A percentile compares a stretch with the other conserved stretches of the same genome.
Conservation (phyloP, 2,888 invertebrate species). For the Trichopria drosophilae region DNA sequence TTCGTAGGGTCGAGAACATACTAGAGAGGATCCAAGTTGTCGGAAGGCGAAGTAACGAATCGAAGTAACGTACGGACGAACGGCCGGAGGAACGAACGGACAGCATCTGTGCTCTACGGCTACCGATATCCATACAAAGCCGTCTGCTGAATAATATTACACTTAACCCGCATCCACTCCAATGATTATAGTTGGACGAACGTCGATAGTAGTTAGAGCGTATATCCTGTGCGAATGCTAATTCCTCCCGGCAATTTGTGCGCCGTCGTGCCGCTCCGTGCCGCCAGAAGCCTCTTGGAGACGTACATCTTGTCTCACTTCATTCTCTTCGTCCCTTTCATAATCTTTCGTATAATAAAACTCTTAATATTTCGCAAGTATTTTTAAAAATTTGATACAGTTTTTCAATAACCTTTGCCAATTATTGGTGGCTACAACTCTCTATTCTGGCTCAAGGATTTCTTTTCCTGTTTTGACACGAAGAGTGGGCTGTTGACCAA, state of each 20-base stretch:
- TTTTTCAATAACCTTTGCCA: too few species aligned
- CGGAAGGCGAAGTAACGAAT: constrained; percentile 43
- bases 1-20: constrained; percentile 48
- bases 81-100: constrained; percentile 28
- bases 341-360: constrained; percentile 19
- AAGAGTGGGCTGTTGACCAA: too few species aligned
- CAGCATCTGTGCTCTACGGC: constrained; percentile 56
- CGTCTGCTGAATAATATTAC: constrained; percentile 59
- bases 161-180: constrained; percentile 51
- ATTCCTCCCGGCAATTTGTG: constrained; percentile 45
- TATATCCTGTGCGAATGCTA: constrained; percentile 59
- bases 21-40: constrained; percentile 40
- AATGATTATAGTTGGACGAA: constrained; percentile 58
- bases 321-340: constrained; percentile 29
- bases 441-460: too few species aligned
- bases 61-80: constrained; percentile 41
- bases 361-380: too few species aligned
- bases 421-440: too few species aligned
- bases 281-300: constrained; percentile 6
- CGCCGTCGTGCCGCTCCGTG: constrained; percentile 16
- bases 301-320: constrained; percentile 28
- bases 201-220: constrained; percentile 60
- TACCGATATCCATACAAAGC: constrained; percentile 57
- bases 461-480: too few species aligned
- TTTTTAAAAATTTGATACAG: too few species aligned